Percentiles rank a stretch among this genome's conserved stretches.
phyloP scores from a whole-genome alignment of 2,797 vertebrate genomes.

The Eulemur albifrons region DNA sequence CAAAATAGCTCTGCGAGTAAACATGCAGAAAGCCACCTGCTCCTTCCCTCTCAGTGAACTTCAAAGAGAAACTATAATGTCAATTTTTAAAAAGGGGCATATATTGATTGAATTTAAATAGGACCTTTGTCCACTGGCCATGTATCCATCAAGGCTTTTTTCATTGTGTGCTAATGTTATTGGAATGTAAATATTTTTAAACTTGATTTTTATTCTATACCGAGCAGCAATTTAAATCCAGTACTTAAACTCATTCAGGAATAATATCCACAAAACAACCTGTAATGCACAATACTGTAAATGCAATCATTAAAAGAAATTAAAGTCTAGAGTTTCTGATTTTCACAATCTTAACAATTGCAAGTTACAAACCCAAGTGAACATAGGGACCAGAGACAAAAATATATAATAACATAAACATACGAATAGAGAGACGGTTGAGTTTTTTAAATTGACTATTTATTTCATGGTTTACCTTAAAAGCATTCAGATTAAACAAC shows the following conservation, averaged over 20 bases:
- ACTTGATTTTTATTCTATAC: neutral
- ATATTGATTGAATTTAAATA: neutral
- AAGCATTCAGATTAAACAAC: neutral
- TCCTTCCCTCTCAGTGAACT: neutral
- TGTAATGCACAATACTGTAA: neutral
- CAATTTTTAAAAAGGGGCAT: neutral
- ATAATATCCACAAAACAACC: neutral
- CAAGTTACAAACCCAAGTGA: neutral
- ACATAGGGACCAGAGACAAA: neutral
- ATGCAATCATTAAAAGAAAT: constrained; percentile 25
- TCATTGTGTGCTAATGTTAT: neutral
- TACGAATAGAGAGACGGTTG: neutral
- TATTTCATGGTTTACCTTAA: neutral
- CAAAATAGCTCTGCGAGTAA: neutral
- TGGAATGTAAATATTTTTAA: constrained; percentile 35
- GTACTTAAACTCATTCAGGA: neutral
- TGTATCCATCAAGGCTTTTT: neutral
- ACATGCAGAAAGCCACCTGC: neutral
- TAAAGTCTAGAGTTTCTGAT: neutral
- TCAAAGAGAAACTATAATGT: neutral
- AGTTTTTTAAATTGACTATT: neutral
- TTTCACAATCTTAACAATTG: neutral
- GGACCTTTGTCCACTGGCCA: neutral
- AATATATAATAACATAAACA: neutral
- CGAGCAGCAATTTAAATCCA: neutral